phyloP scores from a whole-genome alignment of 2,888 invertebrate genomes.

The Stenodema calcarata region DNA sequence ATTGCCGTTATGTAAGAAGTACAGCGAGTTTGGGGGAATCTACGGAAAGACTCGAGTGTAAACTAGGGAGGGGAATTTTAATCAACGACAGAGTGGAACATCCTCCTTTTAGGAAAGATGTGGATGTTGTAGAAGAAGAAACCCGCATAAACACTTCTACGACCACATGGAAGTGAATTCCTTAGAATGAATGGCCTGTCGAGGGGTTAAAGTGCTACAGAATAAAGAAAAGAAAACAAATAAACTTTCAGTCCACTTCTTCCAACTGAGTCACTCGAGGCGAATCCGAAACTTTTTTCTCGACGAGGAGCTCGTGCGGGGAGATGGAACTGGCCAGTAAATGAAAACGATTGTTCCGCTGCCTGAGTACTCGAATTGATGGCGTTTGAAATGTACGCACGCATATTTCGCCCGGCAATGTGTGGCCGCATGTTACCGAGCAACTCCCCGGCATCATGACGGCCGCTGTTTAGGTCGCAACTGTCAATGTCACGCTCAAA shows the following conservation, averaged over 20 bases:
- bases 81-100: not conserved
- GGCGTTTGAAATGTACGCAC: no score
- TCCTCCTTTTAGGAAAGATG: not conserved
- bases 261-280: conserved; percentile 1
- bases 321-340: not conserved
- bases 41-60: not conserved
- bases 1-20: no score
- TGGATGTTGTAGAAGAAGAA: not conserved
- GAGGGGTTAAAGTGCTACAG: not conserved
- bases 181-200: not conserved
- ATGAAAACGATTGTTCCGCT: not conserved
- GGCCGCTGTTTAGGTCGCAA: no score
- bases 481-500: no score
- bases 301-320: not conserved
- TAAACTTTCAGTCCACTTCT: conserved; percentile 1
- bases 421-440: no score
- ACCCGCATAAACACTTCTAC: not conserved
- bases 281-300: not conserved
- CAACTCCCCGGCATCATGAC: no score
- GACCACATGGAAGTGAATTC: not conserved
- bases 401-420: no score
- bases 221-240: conserved; percentile 3
- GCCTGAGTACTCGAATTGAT: not conserved
- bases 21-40: not conserved
- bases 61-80: not conserved